These are phyloP conservation scores for Cotesia glomerata DNA, from an alignment of 1,140 invertebrate species.

Conservation along the genomic window DNA sequence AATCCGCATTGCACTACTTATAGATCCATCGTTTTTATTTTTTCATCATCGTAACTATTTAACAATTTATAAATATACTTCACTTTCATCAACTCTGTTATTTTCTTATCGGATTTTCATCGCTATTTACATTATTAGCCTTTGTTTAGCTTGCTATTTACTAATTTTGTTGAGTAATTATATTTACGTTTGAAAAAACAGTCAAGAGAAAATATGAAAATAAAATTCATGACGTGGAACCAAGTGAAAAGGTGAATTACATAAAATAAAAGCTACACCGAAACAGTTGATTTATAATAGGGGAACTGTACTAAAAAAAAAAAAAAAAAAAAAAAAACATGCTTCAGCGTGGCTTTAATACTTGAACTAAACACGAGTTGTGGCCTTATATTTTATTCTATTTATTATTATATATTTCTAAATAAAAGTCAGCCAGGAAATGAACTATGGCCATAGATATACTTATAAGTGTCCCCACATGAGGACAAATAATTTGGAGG, in stretches of 20 bases:
- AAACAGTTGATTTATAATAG: no score
- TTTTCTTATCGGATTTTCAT: not conserved
- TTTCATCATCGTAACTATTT: not conserved
- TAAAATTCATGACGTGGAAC: constrained; percentile 16
- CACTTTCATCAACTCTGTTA: not conserved
- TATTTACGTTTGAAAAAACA: not conserved
- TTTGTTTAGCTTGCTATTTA: not conserved
- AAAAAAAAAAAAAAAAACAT: no score
- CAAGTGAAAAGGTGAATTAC: constrained; percentile 10
- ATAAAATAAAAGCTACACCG: constrained; percentile 5
- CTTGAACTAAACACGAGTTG: no score
- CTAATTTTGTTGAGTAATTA: not conserved
- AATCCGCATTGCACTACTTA: constrained; percentile 14
- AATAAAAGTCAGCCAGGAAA: no score
- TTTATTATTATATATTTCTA: no score
- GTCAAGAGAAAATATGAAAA: constrained; percentile 11
- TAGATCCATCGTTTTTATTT: not conserved
- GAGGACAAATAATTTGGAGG: not conserved
- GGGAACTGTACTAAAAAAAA: no score
- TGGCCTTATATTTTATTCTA: no score
- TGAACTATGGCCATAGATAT: no score
- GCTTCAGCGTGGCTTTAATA: no score
- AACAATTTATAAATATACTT: not conserved
- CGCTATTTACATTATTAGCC: not conserved
- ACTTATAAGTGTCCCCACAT: no score